Evolutionary conservation across 2,888 invertebrate genomes (phyloP), one percentile per base, ranked within the genome.

Genomic region (Augiades crinisus): DNA sequence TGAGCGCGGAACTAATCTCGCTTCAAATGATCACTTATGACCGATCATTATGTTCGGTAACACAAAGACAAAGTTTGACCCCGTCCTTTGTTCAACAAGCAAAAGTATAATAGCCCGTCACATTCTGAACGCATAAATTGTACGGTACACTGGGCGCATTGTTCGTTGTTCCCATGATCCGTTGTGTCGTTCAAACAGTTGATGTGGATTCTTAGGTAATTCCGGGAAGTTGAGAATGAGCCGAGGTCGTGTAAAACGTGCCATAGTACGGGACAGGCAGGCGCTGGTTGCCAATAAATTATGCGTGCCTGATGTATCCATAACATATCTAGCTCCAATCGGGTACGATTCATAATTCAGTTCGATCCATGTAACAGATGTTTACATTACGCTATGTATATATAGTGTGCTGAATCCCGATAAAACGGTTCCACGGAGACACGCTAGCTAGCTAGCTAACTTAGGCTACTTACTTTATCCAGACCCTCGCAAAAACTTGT

Each of bases 211-310:
- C 67, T 64, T 64, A 63, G 61, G 58, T 55, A 55, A 58, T 75
- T 70, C 73, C 54, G 51, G 61, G 75, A 75, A 76, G 58, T 58
- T 62, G 63, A 66, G 67, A 68, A 72, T 72, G 36, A 50, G 22
- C 64, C 65, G 66, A 65, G 71, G 67, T 64, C 71, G 62, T 69
- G 72, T 75, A 70, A 77, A 72, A 72, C 61, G 64, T 77, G 76
- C 66, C 75, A 65, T 37, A 53, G 53, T 71, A 78, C 75, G 78
- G 78, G 69, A 78, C 62, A 37, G 17, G 6, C 27, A 12, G 8
- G 14, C 16, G 14, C 21, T 41, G 14, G 8, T 27, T 38, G 38
- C 38, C 38, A 38, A 22, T 21, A 22, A 22, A 38, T 38, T 21
- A 38, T 40, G 22, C 13, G 13, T 14, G 40, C 22, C 4, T 38